phyloP scores from a whole-genome alignment of 2,113 vertebrate species.

The Macrotus californicus region DNA sequence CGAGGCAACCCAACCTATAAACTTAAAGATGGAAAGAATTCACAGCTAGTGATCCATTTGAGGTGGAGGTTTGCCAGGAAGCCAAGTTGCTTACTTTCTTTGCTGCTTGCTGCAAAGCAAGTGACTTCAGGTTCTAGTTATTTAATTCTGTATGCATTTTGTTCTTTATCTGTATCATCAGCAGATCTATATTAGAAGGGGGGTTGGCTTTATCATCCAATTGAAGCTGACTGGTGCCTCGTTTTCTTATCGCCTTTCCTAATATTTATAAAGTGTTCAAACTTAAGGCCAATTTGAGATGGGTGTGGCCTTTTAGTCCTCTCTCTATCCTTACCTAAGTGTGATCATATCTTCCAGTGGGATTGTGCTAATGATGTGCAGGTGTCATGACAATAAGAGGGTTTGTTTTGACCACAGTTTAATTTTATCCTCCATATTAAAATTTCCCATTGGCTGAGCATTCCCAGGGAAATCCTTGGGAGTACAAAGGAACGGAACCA shows the following conservation, averaged over 20 bases:
- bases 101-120: background rate
- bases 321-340: background rate
- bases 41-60: background rate
- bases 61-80: background rate
- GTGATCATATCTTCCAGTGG: background rate
- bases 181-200: fast-evolving
- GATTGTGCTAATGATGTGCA: background rate
- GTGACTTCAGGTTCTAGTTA: background rate
- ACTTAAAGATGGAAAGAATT: background rate
- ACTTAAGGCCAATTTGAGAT: background rate
- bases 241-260: background rate
- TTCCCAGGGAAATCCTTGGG: background rate
- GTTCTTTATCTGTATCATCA: background rate
- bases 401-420: background rate
- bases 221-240: background rate
- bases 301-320: background rate
- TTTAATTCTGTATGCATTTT: background rate
- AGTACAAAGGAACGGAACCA: background rate
- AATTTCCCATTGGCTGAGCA: background rate
- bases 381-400: background rate
- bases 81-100: background rate
- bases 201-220: background rate
- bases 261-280: background rate
- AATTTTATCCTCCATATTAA: background rate
- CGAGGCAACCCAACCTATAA: background rate